Conservation (phyloP, 2,797 vertebrate species). For the Sandelia bainsii region DNA sequence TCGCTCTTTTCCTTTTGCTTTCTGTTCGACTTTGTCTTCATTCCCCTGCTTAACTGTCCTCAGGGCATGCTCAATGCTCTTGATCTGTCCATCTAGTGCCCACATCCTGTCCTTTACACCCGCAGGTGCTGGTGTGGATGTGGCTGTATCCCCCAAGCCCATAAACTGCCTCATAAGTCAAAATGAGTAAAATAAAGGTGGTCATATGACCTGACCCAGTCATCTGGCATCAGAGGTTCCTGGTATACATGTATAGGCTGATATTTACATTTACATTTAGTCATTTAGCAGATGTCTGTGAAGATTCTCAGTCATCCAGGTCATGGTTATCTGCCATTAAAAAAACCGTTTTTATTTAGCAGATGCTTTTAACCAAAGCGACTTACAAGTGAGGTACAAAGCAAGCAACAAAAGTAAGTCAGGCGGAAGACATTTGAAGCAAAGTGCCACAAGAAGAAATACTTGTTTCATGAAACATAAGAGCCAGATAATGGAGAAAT, state of each 20-base stretch:
- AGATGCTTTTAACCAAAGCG: too few species aligned
- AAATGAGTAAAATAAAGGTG: constrained; percentile 45
- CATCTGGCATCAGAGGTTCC: constrained; percentile 45
- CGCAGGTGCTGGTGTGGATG: constrained; percentile 32
- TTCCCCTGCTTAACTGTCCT: constrained; percentile 62
- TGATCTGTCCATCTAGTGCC: constrained; percentile 65
- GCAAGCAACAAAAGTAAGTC: too few species aligned
- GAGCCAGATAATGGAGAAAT: too few species aligned
- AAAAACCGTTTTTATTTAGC: too few species aligned
- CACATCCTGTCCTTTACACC: constrained; percentile 17
- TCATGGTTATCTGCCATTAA: too few species aligned
- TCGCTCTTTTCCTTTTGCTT: constrained; percentile 26
- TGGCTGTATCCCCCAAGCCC: constrained; percentile 22
- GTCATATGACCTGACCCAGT: constrained; percentile 59
- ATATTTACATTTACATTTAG: neutral
- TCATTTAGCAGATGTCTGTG: too few species aligned
- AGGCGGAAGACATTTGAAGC: too few species aligned
- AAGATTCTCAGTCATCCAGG: too few species aligned
- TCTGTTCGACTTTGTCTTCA: constrained; percentile 52
- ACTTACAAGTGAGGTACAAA: too few species aligned
- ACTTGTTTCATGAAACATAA: too few species aligned
- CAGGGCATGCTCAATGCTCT: constrained; percentile 58
- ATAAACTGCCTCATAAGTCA: constrained; percentile 40
- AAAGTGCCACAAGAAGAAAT: too few species aligned
- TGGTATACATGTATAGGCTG: constrained; percentile 22